Evolutionary conservation across 2,113 vertebrate species (phyloP).

Genomic region (Tachysurus vachellii): DNA sequence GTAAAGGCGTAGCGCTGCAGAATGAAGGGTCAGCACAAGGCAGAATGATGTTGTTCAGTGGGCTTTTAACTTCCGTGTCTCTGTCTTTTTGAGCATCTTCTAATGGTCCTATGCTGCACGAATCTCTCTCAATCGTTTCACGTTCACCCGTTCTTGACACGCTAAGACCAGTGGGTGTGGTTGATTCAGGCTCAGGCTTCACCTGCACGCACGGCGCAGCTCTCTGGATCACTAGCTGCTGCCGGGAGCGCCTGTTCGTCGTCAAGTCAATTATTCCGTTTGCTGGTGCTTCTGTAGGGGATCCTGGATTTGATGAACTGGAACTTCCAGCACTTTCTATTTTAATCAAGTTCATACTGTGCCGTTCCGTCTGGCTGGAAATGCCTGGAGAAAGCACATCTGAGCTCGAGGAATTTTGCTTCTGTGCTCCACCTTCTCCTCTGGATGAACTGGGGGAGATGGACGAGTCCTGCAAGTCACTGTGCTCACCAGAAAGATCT

Average conservation of each 20-base stretch:
- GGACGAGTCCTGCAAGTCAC: constrained; percentile 77
- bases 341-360: constrained; percentile 82
- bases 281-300: constrained; percentile 76
- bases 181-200: constrained; percentile 84
- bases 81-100: constrained; percentile 61
- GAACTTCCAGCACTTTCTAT: constrained; percentile 76
- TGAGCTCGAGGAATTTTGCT: constrained; percentile 77
- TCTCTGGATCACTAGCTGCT: constrained; percentile 91
- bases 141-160: constrained; percentile 42
- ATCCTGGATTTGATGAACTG: constrained; percentile 71
- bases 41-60: constrained; percentile 73
- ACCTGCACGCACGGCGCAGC: constrained; percentile 81
- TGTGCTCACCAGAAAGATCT: constrained; percentile 76
- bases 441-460: constrained; percentile 72
- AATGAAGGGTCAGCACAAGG: constrained; percentile 74
- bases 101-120: constrained; percentile 62
- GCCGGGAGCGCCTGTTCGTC: constrained; percentile 83
- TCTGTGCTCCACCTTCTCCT: constrained; percentile 74
- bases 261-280: constrained; percentile 97
- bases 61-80: constrained; percentile 79
- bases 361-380: constrained; percentile 79
- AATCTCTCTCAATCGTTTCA: constrained; percentile 64
- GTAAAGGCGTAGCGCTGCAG: constrained; percentile 62
- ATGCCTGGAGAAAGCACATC: constrained; percentile 80
- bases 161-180: constrained; percentile 51